Conservation (phyloP, 2,888 invertebrate species). For the Caenorhabditis panamensis region DNA sequence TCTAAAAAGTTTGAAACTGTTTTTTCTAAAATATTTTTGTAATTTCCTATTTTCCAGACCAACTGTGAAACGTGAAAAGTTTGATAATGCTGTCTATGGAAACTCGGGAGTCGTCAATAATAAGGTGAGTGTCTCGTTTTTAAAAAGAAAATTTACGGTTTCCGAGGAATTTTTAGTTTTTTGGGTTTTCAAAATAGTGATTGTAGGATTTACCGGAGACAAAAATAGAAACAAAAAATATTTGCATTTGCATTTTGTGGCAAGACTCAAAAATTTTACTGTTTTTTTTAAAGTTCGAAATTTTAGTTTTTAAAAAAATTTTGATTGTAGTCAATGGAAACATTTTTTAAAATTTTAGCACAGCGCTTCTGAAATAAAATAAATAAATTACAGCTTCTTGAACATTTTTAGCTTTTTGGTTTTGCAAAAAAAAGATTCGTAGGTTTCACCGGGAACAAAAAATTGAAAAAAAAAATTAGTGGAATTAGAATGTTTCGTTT, state of each 20-base stretch:
- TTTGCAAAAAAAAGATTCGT: too few relatives aligned
- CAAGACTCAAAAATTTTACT: background rate
- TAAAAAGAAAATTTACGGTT: background rate
- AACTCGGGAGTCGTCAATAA: conserved; percentile 39
- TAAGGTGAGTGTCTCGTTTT: conserved; percentile 7
- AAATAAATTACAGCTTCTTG: too few relatives aligned
- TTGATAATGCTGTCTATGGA: conserved; percentile 14
- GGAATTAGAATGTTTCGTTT: too few relatives aligned
- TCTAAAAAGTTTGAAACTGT: too few relatives aligned
- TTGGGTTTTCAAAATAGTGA: too few relatives aligned
- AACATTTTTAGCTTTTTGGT: too few relatives aligned
- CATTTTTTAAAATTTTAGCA: background rate
- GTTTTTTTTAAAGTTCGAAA: background rate
- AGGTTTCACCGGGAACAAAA: too few relatives aligned
- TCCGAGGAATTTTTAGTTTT: too few relatives aligned
- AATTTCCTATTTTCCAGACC: conserved; percentile 38
- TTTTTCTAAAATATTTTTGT: background rate
- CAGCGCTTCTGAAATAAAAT: background rate
- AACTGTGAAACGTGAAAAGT: conserved; percentile 28
- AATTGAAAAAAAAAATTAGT: conserved; percentile 1
- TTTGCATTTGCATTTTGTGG: background rate
- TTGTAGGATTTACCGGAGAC: too few relatives aligned
- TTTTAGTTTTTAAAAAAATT: background rate
- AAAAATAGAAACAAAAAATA: background rate
- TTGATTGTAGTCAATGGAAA: too few relatives aligned